Base-by-base conservation (phyloP, 2,888 invertebrate species). In the Leucania comma region DNA sequence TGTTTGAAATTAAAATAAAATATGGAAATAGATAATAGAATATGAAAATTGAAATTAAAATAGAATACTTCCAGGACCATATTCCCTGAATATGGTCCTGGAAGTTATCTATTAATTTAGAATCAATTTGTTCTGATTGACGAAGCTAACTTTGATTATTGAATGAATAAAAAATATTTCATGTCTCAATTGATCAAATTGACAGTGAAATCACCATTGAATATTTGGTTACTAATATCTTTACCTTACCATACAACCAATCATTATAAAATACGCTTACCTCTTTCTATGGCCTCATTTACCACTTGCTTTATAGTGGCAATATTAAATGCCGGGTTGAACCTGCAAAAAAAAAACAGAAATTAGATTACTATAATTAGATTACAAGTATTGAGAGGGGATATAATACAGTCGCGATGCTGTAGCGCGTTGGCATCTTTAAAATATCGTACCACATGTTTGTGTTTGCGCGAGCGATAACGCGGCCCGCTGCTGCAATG, bases 221-320 rank as follows among this genome's bases (percentile, higher is more conserved):
- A 0, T 0, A 2, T 14, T 14, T n/a, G 22, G 0, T 5, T n/a
- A 48, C n/a, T 48, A n/a, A 46, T 8, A 29, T 68, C 10, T 26
- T 66, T 74, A 62, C 62, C 62, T 58, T 58, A 35, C 4, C 58
- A 32, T 17, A 24, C 10, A 53, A 59, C n/a, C 38, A 48, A 63
- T 29, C 0, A 57, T 63, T 54, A 73, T 26, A 46, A 71, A 63
- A 58, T 69, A 66, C 62, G 75, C 96, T 96, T 95, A 98, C 98
- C 98, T 97, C 98, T 97, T 96, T 98, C 98, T 84, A 98, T 98
- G 83, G 98, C 98, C 96, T 98, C 98, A 97, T 98, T 98, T 96
- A 99, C 98, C 90, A 98, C 98, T 97, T 99, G 98, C 91, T 98
- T 98, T 95, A 99, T 98, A 89, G 98, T 98, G 94, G 98, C 98